A percentile compares a stretch with the other conserved stretches of the same genome.
Evolutionary conservation across 2,113 vertebrate species (phyloP).

Genomic region (Stegastes partitus): DNA sequence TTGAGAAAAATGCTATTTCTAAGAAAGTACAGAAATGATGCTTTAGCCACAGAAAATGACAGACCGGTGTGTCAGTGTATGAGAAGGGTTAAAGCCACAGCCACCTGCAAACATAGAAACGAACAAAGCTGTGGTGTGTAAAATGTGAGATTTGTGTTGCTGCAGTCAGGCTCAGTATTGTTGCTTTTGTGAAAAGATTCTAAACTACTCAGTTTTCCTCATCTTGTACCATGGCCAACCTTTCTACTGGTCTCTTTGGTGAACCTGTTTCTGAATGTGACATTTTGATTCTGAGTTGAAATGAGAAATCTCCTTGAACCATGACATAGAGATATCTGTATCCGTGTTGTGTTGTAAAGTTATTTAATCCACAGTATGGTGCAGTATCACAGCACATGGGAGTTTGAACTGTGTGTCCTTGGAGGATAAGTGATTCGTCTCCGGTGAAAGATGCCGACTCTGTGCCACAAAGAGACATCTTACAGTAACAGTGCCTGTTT

Average conservation of each 20-base stretch:
- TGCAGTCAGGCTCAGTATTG: slow-evolving; percentile 10
- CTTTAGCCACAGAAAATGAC: neutral
- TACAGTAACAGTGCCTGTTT: slow-evolving; percentile 34
- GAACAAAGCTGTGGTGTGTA: neutral
- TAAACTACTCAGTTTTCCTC: slow-evolving; percentile 13
- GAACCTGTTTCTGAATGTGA: slow-evolving; percentile 52
- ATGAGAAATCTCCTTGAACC: slow-evolving; percentile 15
- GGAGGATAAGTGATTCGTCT: neutral
- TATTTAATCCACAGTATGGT: neutral
- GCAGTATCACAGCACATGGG: neutral
- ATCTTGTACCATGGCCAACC: slow-evolving; percentile 29
- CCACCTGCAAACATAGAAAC: neutral
- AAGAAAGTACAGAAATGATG: neutral
- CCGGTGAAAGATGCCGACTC: neutral
- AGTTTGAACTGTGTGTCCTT: slow-evolving; percentile 1
- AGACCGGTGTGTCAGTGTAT: neutral
- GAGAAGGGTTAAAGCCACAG: neutral
- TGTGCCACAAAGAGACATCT: slow-evolving; percentile 22
- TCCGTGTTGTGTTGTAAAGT: slow-evolving; percentile 50
- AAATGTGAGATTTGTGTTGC: neutral
- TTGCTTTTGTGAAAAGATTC: slow-evolving; percentile 34
- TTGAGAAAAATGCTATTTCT: slow-evolving; percentile 5
- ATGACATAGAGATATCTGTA: slow-evolving; percentile 29
- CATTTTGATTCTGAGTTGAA: slow-evolving; percentile 24
- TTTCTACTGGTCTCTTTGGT: slow-evolving; percentile 31